Conservation (phyloP, 2,113 vertebrate genomes). For the Xerus inauris region DNA sequence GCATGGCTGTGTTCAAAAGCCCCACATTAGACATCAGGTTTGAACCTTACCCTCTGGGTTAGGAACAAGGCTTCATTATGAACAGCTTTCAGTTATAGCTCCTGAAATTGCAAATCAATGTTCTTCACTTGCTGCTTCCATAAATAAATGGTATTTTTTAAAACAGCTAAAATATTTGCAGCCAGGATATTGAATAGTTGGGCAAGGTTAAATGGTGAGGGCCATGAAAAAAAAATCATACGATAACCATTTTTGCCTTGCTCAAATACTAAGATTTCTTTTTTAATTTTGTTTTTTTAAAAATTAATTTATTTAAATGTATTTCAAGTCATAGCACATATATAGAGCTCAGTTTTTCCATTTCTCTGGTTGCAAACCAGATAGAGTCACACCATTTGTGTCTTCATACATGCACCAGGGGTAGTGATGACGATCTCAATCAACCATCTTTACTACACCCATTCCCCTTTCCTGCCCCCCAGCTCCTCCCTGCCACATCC, state of each 20-base stretch:
- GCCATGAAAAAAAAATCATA: not conserved
- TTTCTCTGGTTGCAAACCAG: too few relatives aligned
- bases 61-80: accelerated
- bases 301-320: too few relatives aligned
- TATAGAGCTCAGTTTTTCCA: too few relatives aligned
- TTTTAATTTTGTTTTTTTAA: too few relatives aligned
- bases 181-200: not conserved
- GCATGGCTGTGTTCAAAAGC: constrained; percentile 1
- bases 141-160: not conserved
- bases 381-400: too few relatives aligned
- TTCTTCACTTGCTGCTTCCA: not conserved
- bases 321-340: too few relatives aligned
- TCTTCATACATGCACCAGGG: too few relatives aligned
- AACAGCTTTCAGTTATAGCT: not conserved
- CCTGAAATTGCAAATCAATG: not conserved
- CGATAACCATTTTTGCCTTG: not conserved
- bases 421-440: too few relatives aligned
- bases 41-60: not conserved
- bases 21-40: not conserved
- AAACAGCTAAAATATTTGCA: not conserved
- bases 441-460: too few relatives aligned
- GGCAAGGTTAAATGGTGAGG: not conserved
- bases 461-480: too few relatives aligned
- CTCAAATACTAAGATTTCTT: not conserved
- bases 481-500: too few relatives aligned